These are phyloP conservation scores for Mastomys natalensis DNA, from an alignment of 2,113 vertebrate species.

Conservation along the genomic window DNA sequence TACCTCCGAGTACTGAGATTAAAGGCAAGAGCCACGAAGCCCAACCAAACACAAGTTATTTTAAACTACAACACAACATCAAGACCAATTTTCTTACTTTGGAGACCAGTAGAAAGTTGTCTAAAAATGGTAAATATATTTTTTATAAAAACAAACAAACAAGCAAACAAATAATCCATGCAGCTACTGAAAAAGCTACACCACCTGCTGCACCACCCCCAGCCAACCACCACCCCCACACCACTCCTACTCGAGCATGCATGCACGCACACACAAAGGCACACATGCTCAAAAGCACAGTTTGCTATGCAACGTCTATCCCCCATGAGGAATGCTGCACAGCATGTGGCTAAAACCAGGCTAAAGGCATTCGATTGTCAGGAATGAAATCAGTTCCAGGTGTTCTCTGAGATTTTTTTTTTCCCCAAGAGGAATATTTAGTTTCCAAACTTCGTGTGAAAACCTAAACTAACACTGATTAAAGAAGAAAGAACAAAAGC, in stretches of 20 bases:
- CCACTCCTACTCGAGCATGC: no score
- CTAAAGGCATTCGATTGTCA: neutral
- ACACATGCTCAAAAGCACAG: no score
- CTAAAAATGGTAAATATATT: neutral
- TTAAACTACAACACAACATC: neutral
- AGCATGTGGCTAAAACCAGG: neutral
- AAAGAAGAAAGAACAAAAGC: neutral
- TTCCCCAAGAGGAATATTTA: neutral
- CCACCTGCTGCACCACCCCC: neutral
- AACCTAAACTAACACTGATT: neutral
- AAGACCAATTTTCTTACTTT: neutral
- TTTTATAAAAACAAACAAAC: neutral
- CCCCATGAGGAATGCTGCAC: neutral
- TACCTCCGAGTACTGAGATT: neutral
- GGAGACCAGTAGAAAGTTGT: neutral
- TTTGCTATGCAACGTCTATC: neutral
- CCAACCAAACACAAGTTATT: conserved; percentile 10
- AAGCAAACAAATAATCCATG: neutral
- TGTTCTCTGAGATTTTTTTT: neutral
- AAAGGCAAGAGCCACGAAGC: neutral
- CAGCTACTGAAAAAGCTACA: neutral
- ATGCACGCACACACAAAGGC: no score
- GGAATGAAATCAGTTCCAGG: neutral
- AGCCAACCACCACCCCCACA: no score
- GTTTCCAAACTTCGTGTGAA: conserved; percentile 6